Evolutionary conservation across 1,140 invertebrate genomes (phyloP), one percentile per base, ranked within the genome.

Genomic region (Leptonema lineaticorne): DNA sequence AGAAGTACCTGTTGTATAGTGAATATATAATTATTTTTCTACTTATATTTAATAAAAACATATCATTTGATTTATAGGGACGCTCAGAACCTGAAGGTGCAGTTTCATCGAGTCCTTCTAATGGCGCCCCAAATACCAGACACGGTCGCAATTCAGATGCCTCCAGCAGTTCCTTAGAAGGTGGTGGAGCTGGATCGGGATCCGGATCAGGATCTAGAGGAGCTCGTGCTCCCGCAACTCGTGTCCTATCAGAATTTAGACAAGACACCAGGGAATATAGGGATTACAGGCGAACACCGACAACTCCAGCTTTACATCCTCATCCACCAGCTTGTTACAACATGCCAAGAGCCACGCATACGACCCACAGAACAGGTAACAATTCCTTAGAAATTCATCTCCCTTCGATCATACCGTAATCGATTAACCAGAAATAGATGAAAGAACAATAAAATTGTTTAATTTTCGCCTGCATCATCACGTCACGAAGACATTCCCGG

Each of bases 51-150:
- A n/a, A n/a, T n/a, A n/a, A n/a, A n/a, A n/a, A n/a, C n/a, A n/a
- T n/a, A n/a, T n/a, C n/a, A n/a, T n/a, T n/a, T n/a, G n/a, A n/a
- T n/a, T n/a, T 46, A 20, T 70, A 82, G 78, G 60, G 75, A 9
- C 81, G 86, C 18, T 85, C 85, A 26, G 87, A 89, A 69, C 88
- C 88, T 1, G 88, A 89, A 68, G 88, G 88, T 1, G 88, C 87
- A 22, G 81, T 85, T 0, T 86, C 86, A 7, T 62, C 72, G 1
- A 75, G 79, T 0, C 79, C 77, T n/a, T 78, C 78, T 0, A 76
- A 76, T 0, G 75, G 74, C 0, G 67, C 72, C 7, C 76, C 78
- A 2, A 59, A 11, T 50, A 41, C 28, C 9, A 53, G 60, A 30
- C 58, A 69, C 16, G 67, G 69, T 7, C 27, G 62, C 62, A 77